phyloP scores from a whole-genome alignment of 2,888 invertebrate species.

The Pyrgus malvae region DNA sequence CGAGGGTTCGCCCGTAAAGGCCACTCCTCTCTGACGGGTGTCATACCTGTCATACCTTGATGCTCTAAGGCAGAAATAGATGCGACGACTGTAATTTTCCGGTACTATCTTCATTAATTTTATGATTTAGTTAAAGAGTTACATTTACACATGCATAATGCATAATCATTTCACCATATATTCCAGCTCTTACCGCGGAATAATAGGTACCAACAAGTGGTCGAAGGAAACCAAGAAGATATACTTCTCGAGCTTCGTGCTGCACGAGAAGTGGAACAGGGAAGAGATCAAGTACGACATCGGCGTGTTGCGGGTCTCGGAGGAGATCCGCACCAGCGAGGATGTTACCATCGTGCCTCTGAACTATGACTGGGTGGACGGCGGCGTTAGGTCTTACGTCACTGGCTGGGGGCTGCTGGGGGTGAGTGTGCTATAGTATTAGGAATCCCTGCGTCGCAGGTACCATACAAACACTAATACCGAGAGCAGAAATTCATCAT shows the following conservation, averaged over 20 bases:
- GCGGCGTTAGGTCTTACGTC: constrained; percentile 34
- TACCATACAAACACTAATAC: no score
- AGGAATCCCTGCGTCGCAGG: no score
- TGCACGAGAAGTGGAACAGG: constrained; percentile 44
- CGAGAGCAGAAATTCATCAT: no score
- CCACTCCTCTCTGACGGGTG: no score
- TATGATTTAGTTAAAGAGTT: no score
- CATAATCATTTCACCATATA: no score
- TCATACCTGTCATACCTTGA: no score
- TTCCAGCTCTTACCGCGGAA: constrained; percentile 36
- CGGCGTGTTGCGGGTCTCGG: constrained; percentile 34
- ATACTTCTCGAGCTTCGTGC: constrained; percentile 34
- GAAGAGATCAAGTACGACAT: constrained; percentile 44
- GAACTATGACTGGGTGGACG: constrained; percentile 32
- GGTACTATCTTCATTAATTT: no score
- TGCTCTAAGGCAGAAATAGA: no score
- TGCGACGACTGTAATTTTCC: no score
- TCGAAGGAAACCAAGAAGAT: constrained; percentile 31
- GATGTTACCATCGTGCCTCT: constrained; percentile 34
- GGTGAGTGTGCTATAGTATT: constrained; percentile 32
- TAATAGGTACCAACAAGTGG: constrained; percentile 46
- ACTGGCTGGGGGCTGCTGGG: constrained; percentile 48
- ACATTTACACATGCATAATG: no score
- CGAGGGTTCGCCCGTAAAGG: no score
- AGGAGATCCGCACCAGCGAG: constrained; percentile 28